Base-by-base conservation (phyloP, 2,113 vertebrate genomes). In the Vulpes vulpes region DNA sequence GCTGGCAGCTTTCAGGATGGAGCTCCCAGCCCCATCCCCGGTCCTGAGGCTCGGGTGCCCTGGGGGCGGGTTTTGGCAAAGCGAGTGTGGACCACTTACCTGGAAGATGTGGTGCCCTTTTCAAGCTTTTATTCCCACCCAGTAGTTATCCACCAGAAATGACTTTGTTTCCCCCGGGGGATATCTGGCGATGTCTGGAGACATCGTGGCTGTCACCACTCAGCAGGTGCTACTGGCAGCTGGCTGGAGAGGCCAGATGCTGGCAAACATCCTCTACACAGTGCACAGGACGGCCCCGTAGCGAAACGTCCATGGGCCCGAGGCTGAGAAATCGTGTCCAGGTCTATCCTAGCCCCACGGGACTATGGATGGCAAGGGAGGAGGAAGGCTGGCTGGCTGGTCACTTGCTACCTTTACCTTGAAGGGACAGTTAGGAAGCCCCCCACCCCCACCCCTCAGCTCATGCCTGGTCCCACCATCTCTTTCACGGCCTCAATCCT, bases 381-480 rank as follows among this genome's bases (percentile, higher is more conserved):
- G 35, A 1, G 0, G 62, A 11, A 35, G 32, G 5, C 1, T 8
- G 20, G 0, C 5, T 25, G 14, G 9, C 14, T 7, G 1, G 57
- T 25, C 8, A 2, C 14, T 17, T 10, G 14, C 1, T 7, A 10
- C 57, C 23, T 53, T n/a, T 10, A 10, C 53, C 53, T n/a, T 27
- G 89, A 30, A 38, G n/a, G 43, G 43, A 38, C 16, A 49, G 30
- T 12, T 15, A 78, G 74, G 74, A 8, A 65, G 43, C 17, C 15
- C 64, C 14, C 4, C 16, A 1, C 8, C 4, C 16, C 1, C 8
- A 0, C 0, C 2, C 15, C 59, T 25, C 15, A 1, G 7, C 32
- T 78, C 91, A 4, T 0, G 0, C 60, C 53, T 0, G 0, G 25
- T 8, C 10, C 4, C 69, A 0, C 4, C 35, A 1, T 0, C 9